Evolutionary conservation across 2,113 vertebrate genomes (phyloP).

Genomic region (Cervus canadensis): DNA sequence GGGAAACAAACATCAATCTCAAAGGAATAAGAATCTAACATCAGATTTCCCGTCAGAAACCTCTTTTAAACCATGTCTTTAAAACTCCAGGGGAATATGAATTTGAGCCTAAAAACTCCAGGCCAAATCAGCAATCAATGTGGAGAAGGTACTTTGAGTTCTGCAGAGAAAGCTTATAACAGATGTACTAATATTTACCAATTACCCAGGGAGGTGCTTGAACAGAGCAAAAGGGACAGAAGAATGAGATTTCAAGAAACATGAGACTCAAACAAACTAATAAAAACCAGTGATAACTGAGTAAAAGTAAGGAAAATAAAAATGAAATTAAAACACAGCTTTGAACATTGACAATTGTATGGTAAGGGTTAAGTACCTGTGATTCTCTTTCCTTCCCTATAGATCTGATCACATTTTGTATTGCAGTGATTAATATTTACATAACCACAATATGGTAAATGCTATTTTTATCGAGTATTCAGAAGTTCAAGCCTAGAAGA

Average conservation of each 20-base stretch:
- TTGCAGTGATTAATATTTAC: not conserved
- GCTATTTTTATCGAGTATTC: constrained; percentile 36
- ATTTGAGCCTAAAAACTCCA: not conserved
- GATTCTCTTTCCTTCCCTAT: not conserved
- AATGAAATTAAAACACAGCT: not conserved
- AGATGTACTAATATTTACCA: not conserved
- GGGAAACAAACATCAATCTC: not conserved
- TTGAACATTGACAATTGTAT: not conserved
- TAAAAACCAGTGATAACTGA: not conserved
- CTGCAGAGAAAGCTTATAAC: not conserved
- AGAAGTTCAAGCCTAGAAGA: not conserved
- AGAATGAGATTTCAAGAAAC: not conserved
- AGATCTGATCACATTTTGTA: not conserved
- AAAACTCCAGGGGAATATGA: not conserved
- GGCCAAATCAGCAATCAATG: not conserved
- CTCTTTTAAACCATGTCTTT: not conserved
- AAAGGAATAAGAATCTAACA: not conserved
- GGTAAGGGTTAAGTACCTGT: not conserved
- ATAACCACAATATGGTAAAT: not conserved
- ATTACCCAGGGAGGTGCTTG: not conserved
- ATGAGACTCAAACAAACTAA: not conserved
- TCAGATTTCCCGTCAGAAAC: not conserved
- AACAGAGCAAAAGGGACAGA: not conserved
- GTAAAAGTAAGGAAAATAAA: constrained; percentile 1
- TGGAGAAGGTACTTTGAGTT: not conserved